phyloP scores from a whole-genome alignment of 53 echinoderm and acorn worm species.

The Paelopatides confundens region DNA sequence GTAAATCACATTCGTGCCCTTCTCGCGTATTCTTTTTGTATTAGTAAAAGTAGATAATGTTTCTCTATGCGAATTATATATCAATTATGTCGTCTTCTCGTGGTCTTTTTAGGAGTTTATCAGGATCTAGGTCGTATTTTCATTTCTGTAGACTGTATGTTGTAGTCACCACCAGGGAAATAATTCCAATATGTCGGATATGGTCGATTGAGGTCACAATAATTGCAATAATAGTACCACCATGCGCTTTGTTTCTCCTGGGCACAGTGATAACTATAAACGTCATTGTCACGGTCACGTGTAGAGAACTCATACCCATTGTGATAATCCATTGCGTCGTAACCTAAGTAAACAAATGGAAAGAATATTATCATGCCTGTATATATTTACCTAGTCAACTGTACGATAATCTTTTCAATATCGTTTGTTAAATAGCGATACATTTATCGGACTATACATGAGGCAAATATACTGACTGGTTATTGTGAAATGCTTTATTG shows the following conservation, averaged over 20 bases:
- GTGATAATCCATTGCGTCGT: not conserved
- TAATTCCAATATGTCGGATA: not conserved
- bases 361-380: not conserved
- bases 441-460: no score
- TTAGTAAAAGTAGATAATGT: no score
- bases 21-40: no score
- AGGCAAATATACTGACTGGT: no score
- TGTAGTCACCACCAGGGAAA: not conserved
- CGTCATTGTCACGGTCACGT: not conserved
- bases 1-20: no score
- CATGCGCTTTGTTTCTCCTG: not conserved
- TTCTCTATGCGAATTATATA: no score
- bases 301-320: not conserved
- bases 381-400: no score
- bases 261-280: not conserved
- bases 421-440: no score
- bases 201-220: not conserved
- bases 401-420: no score
- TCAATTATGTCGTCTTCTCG: no score
- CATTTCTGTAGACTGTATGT: not conserved
- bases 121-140: not conserved
- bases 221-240: not conserved
- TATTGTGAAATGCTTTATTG: no score
- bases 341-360: not conserved
- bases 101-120: no score